Conservation (phyloP, 2,888 invertebrate genomes). For the Rotaria magnacalcarata region DNA sequence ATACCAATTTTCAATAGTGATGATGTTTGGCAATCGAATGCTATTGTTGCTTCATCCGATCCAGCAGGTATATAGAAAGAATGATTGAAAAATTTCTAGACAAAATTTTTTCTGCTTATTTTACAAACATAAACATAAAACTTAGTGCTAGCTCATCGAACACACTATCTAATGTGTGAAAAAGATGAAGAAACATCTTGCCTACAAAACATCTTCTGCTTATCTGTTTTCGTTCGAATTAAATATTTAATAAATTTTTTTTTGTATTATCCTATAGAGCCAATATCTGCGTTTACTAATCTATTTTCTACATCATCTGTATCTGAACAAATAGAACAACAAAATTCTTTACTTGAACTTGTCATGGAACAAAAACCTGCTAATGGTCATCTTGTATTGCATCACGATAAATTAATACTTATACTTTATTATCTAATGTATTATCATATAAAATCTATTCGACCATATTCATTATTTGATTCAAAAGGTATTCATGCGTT, state of each 20-base stretch:
- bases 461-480: constrained; percentile 76
- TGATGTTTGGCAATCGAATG: constrained; percentile 48
- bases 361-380: constrained; percentile 73
- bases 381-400: constrained; percentile 71
- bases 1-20: constrained; percentile 58
- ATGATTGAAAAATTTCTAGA: too few relatives aligned
- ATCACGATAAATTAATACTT: constrained; percentile 75
- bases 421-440: constrained; percentile 74
- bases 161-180: too few relatives aligned
- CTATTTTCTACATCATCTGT: not conserved
- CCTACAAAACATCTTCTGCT: too few relatives aligned
- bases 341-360: constrained; percentile 69
- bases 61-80: not conserved
- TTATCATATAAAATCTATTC: constrained; percentile 68
- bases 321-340: not conserved
- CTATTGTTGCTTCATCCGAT: not conserved
- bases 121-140: too few relatives aligned
- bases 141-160: too few relatives aligned
- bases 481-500: constrained; percentile 64
- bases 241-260: not conserved
- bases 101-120: too few relatives aligned
- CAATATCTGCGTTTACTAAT: not conserved
- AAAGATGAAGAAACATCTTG: too few relatives aligned
- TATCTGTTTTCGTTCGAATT: too few relatives aligned
- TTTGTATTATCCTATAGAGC: not conserved